These are phyloP conservation scores for Lanius ludovicianus DNA, from an alignment of 2,113 vertebrate species.

Conservation along the genomic window DNA sequence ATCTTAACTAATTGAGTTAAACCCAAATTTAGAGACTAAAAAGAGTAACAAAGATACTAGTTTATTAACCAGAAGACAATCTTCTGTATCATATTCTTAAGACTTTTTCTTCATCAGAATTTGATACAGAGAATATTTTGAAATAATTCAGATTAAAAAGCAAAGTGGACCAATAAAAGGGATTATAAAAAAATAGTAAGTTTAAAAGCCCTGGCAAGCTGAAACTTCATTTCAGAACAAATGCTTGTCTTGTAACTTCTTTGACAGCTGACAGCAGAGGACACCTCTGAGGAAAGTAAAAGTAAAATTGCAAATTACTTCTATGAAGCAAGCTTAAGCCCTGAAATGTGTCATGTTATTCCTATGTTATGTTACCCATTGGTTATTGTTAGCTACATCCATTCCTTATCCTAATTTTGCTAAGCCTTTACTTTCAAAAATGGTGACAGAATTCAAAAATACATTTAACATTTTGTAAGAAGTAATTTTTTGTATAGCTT, in stretches of 20 bases:
- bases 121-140: not conserved
- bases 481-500: not conserved
- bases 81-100: not conserved
- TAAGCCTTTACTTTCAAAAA: not conserved
- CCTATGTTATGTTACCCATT: not conserved
- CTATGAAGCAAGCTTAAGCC: not conserved
- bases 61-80: not conserved
- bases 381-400: not conserved
- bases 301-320: not conserved
- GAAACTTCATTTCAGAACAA: not conserved
- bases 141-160: not conserved
- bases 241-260: not conserved
- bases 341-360: not conserved
- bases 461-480: not conserved
- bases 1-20: not conserved
- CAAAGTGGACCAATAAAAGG: not conserved
- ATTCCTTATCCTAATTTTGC: not conserved
- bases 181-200: not conserved
- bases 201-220: not conserved
- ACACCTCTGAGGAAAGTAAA: not conserved
- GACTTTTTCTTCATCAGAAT: not conserved
- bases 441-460: not conserved
- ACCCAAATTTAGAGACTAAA: not conserved
- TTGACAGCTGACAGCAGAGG: not conserved
- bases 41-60: not conserved